phyloP scores from a whole-genome alignment of 2,113 vertebrate genomes.

The Terrapene triunguis region DNA sequence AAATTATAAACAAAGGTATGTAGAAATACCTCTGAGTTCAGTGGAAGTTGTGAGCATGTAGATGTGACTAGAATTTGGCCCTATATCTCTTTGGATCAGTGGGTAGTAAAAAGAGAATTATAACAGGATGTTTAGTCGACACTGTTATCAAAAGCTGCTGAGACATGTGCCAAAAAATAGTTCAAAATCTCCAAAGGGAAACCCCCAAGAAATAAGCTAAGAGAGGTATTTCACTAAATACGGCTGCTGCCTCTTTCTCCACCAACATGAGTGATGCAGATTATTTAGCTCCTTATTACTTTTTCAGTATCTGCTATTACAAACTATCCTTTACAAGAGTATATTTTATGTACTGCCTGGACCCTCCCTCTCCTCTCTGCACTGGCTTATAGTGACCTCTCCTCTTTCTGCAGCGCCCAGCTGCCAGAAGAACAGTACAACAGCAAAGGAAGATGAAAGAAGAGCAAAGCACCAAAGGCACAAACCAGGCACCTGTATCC shows the following conservation, averaged over 20 bases:
- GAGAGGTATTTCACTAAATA: background rate
- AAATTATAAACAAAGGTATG: background rate
- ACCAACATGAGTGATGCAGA: background rate
- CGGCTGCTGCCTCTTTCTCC: background rate
- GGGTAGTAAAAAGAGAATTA: background rate
- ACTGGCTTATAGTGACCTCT: conserved; percentile 82
- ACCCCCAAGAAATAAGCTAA: background rate
- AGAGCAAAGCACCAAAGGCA: conserved; percentile 79
- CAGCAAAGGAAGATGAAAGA: conserved; percentile 84
- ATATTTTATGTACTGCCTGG: conserved; percentile 81
- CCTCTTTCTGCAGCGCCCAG: conserved; percentile 78
- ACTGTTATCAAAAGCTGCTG: background rate
- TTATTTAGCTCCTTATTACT: background rate
- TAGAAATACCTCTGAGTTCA: background rate
- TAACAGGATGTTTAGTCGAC: background rate
- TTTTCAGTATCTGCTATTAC: conserved; percentile 39
- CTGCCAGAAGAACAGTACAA: conserved; percentile 79
- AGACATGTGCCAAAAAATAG: background rate
- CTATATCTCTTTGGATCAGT: background rate
- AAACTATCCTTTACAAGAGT: conserved; percentile 77
- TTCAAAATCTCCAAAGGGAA: background rate
- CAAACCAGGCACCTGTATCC: conserved; percentile 78
- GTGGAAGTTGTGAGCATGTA: background rate
- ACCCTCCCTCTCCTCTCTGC: conserved; percentile 64
- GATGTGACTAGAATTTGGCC: background rate